phyloP scores from a whole-genome alignment of 1,140 invertebrate genomes.

The Bathynomus jamesi region DNA sequence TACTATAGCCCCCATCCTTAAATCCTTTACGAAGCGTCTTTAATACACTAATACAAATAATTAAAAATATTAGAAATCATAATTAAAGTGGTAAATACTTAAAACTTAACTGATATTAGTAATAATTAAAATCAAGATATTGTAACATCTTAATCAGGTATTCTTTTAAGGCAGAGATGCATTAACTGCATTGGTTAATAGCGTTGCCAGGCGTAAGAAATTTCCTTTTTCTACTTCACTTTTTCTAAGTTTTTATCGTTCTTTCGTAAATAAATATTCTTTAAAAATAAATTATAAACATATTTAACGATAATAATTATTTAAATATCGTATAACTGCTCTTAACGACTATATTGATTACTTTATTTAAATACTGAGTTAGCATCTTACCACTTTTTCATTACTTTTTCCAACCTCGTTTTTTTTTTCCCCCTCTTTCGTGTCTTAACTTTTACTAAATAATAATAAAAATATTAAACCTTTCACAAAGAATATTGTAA shows the following conservation, averaged over 20 bases:
- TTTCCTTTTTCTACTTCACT: not conserved
- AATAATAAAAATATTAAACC: not conserved
- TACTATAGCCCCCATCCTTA: too few species aligned
- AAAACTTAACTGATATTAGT: too few species aligned
- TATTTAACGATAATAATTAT: not conserved
- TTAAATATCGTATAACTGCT: too few species aligned
- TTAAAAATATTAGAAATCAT: too few species aligned
- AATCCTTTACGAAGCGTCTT: too few species aligned
- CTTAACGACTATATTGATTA: not conserved
- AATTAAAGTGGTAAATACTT: too few species aligned
- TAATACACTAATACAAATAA: too few species aligned
- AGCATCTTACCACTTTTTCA: not conserved
- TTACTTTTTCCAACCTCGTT: not conserved
- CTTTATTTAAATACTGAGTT: not conserved
- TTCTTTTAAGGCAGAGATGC: not conserved
- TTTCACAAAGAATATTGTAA: not conserved
- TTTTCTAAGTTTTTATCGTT: too few species aligned
- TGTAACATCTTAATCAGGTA: not conserved
- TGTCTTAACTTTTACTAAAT: not conserved
- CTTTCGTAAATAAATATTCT: not conserved
- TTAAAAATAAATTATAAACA: not conserved
- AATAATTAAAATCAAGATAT: too few species aligned
- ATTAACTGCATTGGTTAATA: not conserved
- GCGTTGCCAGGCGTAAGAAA: not conserved
- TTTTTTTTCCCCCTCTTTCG: not conserved